Base-by-base conservation (phyloP, 1,140 invertebrate species). In the Sinella curviseta region DNA sequence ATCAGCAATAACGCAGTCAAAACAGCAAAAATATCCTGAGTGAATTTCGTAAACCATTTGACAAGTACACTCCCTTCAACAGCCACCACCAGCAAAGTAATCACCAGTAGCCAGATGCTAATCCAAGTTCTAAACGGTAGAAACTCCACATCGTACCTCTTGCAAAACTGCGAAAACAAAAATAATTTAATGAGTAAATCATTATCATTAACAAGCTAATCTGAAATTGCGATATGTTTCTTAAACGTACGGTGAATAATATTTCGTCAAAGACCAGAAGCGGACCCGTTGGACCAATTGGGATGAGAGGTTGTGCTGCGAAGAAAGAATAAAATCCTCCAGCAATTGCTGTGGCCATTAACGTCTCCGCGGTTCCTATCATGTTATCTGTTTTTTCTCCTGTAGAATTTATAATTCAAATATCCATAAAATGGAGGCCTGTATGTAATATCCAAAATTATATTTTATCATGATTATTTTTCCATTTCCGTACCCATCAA, bases 1-100 rank as follows among this genome's bases (percentile, higher is more conserved):
- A 99, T 97, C 86, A 98, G 98, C 77, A 99, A 92, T 36, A 98
- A 87, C 0, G 96, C 97, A 82, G 99, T 98, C 4, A 99, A 88
- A 4, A 95, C 94, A 1, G 96, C 95, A 87, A 99, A 99, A 54
- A 99, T 98, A 86, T 99, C 97, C 87, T 99, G 95, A 0, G 96
- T 97, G 87, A 99, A 99, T 76, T 96, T 89, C 0, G 97, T 97
- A 81, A 99, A 95, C 73, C 95, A 91, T 82, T 94, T 92, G 0
- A 99, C 94, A 65, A 98, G 90, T 1, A 96, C 94, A 84, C 95
- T 96, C 33, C 95, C 96, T 87, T 99, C 97, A 55, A 97, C 90
- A 30, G 92, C 94, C 0, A 95, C 94, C 0, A 97, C 91, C 24
- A 92, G 85, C 0, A 96, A 86, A 0, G 93, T 92, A 39, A 98